Evolutionary conservation across 2,797 vertebrate species (phyloP).

Genomic region (Nannoperca australis): DNA sequence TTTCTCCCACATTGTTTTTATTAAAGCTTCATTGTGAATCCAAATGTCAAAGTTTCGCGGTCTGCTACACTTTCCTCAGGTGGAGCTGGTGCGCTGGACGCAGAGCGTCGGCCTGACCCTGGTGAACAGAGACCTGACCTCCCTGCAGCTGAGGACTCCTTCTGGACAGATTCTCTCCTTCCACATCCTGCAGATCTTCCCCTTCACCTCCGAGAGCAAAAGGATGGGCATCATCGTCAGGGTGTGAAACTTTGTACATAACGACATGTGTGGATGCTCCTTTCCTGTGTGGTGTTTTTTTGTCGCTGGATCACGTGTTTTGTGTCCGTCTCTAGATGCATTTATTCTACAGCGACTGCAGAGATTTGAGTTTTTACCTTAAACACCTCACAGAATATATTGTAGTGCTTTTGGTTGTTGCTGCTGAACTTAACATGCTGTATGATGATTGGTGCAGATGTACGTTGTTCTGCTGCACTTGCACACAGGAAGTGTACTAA

Average conservation of each 20-base stretch:
- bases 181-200: conserved; percentile 95
- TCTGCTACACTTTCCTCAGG: conserved; percentile 75
- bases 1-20: not conserved
- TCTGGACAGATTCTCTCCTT: conserved; percentile 94
- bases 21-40: not conserved
- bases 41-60: conserved; percentile 15
- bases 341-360: no score
- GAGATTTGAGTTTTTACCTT: no score
- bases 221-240: conserved; percentile 97
- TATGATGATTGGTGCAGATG: not conserved
- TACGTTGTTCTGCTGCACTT: not conserved
- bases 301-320: not conserved
- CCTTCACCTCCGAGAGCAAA: conserved; percentile 98
- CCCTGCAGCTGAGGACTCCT: conserved; percentile 95
- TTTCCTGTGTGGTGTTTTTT: conserved; percentile 12
- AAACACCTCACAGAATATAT: not conserved
- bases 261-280: conserved; percentile 3
- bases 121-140: conserved; percentile 93
- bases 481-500: not conserved
- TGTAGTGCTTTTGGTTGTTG: not conserved
- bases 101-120: conserved; percentile 96
- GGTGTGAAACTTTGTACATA: conserved; percentile 76
- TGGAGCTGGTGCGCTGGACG: conserved; percentile 96
- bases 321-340: no score
- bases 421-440: not conserved